These are phyloP conservation scores for Tetrax tetrax DNA, from an alignment of 2,113 vertebrate genomes.

Conservation along the genomic window DNA sequence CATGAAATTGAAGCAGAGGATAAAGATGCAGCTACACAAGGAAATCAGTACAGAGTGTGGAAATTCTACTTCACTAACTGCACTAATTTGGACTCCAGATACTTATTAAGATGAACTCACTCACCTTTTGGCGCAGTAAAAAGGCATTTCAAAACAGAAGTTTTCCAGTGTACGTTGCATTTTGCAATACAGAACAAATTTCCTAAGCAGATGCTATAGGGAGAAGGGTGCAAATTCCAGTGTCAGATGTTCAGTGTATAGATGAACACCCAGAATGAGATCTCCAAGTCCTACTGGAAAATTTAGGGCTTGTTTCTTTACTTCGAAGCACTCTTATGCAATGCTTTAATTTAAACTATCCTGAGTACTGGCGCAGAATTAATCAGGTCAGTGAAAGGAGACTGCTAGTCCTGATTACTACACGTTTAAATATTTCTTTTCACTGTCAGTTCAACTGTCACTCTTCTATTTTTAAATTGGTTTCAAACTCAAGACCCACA, in stretches of 20 bases:
- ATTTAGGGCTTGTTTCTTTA: background rate
- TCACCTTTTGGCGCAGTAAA: background rate
- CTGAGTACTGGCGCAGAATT: constrained; percentile 41
- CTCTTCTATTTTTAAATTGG: constrained; percentile 5
- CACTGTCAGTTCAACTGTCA: background rate
- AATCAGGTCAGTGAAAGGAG: constrained; percentile 43
- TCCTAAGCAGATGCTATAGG: background rate
- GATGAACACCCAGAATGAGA: background rate
- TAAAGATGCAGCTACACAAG: background rate
- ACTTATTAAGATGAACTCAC: background rate
- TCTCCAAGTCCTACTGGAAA: background rate
- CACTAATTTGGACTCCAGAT: background rate
- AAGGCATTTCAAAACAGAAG: background rate
- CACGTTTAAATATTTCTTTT: constrained; percentile 23
- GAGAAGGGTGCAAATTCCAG: background rate
- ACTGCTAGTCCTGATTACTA: background rate
- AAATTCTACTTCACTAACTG: background rate
- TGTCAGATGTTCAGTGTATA: background rate
- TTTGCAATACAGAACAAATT: background rate
- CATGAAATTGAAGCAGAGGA: background rate
- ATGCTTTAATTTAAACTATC: constrained; percentile 24
- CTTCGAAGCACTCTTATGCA: constrained; percentile 17
- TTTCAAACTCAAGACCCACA: background rate
- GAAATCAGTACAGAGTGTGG: background rate
- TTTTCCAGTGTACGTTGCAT: background rate